Evolutionary conservation across 2,888 invertebrate genomes (phyloP), one percentile per base, ranked within the genome.

Genomic region (Eupithecia inturbata): DNA sequence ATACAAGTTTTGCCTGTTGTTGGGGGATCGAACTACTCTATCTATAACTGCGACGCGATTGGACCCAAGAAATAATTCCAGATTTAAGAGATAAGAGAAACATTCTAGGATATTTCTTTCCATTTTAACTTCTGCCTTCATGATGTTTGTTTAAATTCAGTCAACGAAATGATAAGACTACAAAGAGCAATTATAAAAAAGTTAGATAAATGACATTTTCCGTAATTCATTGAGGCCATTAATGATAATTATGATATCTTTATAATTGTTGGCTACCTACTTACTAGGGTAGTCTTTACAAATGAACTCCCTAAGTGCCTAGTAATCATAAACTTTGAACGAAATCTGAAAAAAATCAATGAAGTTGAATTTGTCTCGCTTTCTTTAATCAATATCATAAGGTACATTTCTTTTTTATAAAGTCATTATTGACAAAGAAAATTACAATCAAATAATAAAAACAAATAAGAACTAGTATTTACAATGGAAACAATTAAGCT

Each of bases 41-140:
- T 84, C 73, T 72, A 71, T 83, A 67, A 87, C 78, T 39, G 77
- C 78, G 1, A 82, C 75, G 33, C 83, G 80, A 22, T 73, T 75
- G 36, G 82, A 80, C 0, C 82, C 85, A 19, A 88, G 68, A 68
- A 85, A 31, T 1, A 69, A 72, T 76, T 85, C 84, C 9, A 77
- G 12, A 14, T 71, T 75, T 57, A 84, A 75, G 9, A 84, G 68
- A 3, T 81, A 81, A 16, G 78, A 76, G 28, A 87, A 84, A 75
- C 82, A 80, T 77, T 36, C 33, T 36, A 64, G 22, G 9, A 64
- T 22, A 22, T 36, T 64, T 36, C n/a, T 22, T n/a, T 64, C 36
- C 4, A 64, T 36, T 64, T 33, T 36, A n/a, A 63, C 63, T 33
- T 33, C 33, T 22, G 31, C 6, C 36, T 12, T 33, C 64, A 36